Evolutionary conservation across 2,797 vertebrate genomes (phyloP), one percentile per base, ranked within the genome.

Genomic region (Tenualosa ilisha): DNA sequence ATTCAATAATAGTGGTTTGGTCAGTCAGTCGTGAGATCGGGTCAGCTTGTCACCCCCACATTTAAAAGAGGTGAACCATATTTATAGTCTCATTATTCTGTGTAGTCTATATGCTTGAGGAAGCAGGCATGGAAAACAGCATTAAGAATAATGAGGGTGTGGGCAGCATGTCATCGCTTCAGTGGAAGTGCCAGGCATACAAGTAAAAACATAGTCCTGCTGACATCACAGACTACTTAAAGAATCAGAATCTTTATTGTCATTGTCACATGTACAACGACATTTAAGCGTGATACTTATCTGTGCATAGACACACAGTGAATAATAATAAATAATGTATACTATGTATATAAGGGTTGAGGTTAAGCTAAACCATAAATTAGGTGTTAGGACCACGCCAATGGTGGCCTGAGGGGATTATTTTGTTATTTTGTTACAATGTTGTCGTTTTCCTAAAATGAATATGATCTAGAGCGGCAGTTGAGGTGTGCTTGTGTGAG

Each of bases 61-160:
- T 40, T 79, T 79, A 46, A 79, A 79, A 46, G 40, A 46, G 40
- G 17, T 7, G 31, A 79, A 46, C 72, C 40, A 61, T 40, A 82
- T 86, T 82, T 84, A 59, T 59, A 82, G 51, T 46, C 83, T 86
- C 81, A 61, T 84, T 86, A 84, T 82, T 72, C 40, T 79, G 4
- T 46, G n/a, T 20, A 63, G 20, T 5, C 24, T 53, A 46, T 31
- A 72, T 61, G 83, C 49, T 61, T 82, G 65, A 85, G 84, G 20
- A 84, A 40, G 51, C 63, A 79, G 22, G 81, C 63, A 83, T 3
- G 46, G 24, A 51, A 9, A 53, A 40, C 15, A 75, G 49, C 20
- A 53, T 24, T 5, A 13, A 24, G 50, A 15, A 43, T 54, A 54
- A 79, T 81, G 50, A 81, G 37, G 49, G 59, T 49, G 53, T 85